Percentiles rank a stretch among this genome's conserved stretches.
Conservation (phyloP, 2,797 vertebrate genomes). For the Onychomys leucogaster region DNA sequence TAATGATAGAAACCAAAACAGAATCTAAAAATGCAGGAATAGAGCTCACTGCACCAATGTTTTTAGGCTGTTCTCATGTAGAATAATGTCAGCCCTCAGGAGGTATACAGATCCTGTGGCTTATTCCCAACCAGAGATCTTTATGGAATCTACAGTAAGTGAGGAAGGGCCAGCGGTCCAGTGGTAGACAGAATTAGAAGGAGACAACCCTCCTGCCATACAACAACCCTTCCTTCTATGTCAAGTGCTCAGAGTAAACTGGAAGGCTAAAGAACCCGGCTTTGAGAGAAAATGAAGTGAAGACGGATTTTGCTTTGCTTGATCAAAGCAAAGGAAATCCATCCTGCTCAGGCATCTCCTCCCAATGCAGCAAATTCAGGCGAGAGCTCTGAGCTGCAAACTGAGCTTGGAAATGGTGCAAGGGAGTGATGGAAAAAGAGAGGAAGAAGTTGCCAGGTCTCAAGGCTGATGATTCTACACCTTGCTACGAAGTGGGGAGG, state of each 20-base stretch:
- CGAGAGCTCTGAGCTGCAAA: conserved; percentile 51
- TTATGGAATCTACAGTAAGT: background rate
- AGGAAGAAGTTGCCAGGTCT: background rate
- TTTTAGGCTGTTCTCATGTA: background rate
- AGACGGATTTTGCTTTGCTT: background rate
- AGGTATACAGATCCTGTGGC: background rate
- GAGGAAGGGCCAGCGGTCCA: background rate
- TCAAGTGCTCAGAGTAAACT: conserved; percentile 48
- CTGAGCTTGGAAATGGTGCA: background rate
- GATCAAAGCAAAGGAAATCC: background rate
- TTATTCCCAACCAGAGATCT: conserved; percentile 21
- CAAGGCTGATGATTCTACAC: background rate
- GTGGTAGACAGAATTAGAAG: background rate
- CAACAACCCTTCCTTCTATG: conserved; percentile 41
- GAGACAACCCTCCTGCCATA: background rate
- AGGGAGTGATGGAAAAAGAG: conserved; percentile 27
- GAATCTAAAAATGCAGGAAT: background rate
- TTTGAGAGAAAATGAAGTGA: background rate
- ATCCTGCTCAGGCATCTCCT: conserved; percentile 46
- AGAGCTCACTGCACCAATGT: conserved; percentile 13
- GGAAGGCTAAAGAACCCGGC: background rate
- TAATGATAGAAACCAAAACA: background rate
- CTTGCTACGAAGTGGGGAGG: background rate
- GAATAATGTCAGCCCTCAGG: background rate
- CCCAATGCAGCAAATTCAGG: conserved; percentile 74